Base-by-base conservation (phyloP, 2,797 vertebrate species). In the Phoeniculus purpureus region DNA sequence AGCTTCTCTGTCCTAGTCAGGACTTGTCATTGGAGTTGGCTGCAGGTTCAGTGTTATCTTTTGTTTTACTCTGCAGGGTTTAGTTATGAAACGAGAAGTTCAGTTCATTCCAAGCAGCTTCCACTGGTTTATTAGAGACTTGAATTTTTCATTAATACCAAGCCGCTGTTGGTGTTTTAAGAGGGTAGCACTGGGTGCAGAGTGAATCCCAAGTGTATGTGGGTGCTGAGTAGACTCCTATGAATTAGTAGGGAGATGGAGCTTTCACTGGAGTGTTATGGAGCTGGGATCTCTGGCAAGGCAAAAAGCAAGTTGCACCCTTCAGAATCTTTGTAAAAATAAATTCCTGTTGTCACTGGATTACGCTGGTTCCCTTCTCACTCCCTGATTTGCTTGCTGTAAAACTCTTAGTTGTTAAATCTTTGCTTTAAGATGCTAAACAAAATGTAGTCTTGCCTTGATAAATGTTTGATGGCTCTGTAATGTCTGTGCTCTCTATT, bases 41-140 rank as follows among this genome's bases (percentile, higher is more conserved):
- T 75, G 58, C 67, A 37, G 3, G 66, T 75, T 83, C 43, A 15
- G 9, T 32, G 90, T 74, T 68, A 26, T 15, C 15, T 64, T 31
- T 31, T n/a, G 12, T 19, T 78, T 25, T 54, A 9, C 37, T 48
- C 62, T 23, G 2, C 11, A 18, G 32, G 23, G 37, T n/a, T 92
- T 79, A 81, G 78, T 86, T 88, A 55, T 27, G 32, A 85, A 70
- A 68, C 34, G 45, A 86, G 89, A 55, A 90, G 40, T 70, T 79
- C 81, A 48, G 21, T 58, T 86, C 37, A 17, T 27, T 85, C 67
- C 52, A 50, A 92, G 72, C 61, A 74, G 22, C 66, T 82, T 87
- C 76, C 25, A 2, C 26, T 15, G 37, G 15, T 93, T 93, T 93
- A 90, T 87, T 86, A 71, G 91, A 60, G 60, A 20, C 23, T 34